Base-by-base conservation (phyloP, 2,113 vertebrate species). In the Pterophyllum scalare region DNA sequence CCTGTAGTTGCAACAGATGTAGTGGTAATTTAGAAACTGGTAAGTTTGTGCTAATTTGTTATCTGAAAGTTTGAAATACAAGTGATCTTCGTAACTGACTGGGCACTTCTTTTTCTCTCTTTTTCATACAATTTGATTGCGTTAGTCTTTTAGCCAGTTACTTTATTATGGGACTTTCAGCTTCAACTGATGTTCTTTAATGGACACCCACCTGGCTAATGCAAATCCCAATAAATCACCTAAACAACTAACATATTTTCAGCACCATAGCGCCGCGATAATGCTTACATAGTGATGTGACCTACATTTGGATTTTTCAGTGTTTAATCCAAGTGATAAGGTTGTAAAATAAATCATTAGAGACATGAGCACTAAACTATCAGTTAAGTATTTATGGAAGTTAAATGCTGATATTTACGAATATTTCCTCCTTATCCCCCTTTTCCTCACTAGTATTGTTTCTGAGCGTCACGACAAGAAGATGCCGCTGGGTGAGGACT, bases 401-500 rank as follows among this genome's bases (percentile, higher is more conserved):
- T 82, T 43, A 46, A 76, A 74, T 7, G 8, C 72, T 19, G 14
- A 40, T 60, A 76, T 31, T 88, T 76, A 91, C 83, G 35, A 83
- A 24, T 5, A 4, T 79, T 61, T 79, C 40, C 43, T 82, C 60
- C 79, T 81, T 80, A 49, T 85, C 79, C 65, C 61, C 65, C 82
- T 65, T 28, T 77, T 67, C 65, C 78, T 80, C 62, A 60, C 80
- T 91, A 96, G 94, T 86, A 93, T 91, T 81, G 93, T 94, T 84
- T 89, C 81, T 57, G 94, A 95, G 65, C 94, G 86, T 65, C 92
- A 92, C 91, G 95, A 90, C 83, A 94, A 93, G 88, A 96, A 95
- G 94, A 96, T 96, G 96, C 95, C 95, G 19, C 87, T 96, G 91
- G 96, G 93, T 85, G 95, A 96, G n/a, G 95, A 96, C 13, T 93